Percentiles rank a stretch among this genome's conserved stretches.
phyloP scores from a whole-genome alignment of 2,797 vertebrate genomes.

The Coilia nasus region DNA sequence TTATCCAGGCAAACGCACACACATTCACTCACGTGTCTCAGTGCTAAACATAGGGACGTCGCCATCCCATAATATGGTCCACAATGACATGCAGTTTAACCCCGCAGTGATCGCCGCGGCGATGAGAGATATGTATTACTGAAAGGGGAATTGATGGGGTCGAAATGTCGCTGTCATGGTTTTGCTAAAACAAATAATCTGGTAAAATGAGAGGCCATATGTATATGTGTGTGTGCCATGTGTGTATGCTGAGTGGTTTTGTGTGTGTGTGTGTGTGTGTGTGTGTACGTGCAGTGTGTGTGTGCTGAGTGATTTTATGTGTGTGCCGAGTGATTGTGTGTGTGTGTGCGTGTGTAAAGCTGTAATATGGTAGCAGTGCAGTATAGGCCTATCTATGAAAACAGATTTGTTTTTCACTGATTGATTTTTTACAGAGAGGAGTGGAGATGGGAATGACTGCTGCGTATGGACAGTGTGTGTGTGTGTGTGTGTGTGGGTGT shows the following conservation, averaged over 20 bases:
- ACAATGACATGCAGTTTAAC: background rate
- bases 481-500: background rate
- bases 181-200: background rate
- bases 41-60: background rate
- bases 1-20: background rate
- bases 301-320: background rate
- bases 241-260: background rate
- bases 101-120: no score
- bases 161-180: background rate
- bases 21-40: background rate
- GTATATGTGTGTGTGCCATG: conserved; percentile 30
- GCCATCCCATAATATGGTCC: background rate
- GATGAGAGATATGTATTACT: no score
- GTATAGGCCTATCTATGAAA: no score
- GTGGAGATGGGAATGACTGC: no score
- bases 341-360: background rate
- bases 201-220: background rate
- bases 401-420: no score
- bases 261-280: background rate
- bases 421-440: no score
- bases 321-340: background rate
- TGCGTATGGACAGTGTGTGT: background rate
- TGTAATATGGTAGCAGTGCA: no score
- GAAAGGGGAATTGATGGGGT: background rate
- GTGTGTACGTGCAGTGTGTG: background rate